Evolutionary conservation across 2,113 vertebrate species (phyloP).

Genomic region (Haplochromis vanheusdeni): DNA sequence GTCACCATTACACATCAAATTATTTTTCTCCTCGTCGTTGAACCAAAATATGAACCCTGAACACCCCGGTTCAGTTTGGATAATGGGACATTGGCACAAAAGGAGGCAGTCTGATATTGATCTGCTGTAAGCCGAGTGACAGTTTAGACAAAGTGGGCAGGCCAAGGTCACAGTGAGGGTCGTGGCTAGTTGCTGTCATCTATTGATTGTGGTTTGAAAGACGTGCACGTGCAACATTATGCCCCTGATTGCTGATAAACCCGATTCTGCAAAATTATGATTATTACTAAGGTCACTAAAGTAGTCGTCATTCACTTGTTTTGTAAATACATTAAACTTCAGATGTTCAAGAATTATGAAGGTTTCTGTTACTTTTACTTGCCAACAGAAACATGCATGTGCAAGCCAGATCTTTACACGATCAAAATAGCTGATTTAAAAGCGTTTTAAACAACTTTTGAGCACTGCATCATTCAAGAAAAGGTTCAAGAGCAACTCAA

Average conservation of each 20-base stretch:
- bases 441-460: background rate
- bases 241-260: background rate
- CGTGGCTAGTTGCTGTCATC: background rate
- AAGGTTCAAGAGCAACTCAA: background rate
- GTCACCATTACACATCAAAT: background rate
- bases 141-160: background rate
- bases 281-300: background rate
- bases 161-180: conserved; percentile 38
- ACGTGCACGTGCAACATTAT: conserved; percentile 8
- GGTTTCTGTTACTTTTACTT: background rate
- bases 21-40: background rate
- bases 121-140: conserved; percentile 9
- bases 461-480: background rate
- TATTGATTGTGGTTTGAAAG: conserved; percentile 45
- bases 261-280: background rate
- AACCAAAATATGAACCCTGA: background rate
- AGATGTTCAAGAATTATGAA: background rate
- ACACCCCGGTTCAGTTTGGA: background rate
- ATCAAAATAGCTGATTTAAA: background rate
- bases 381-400: background rate
- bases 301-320: background rate
- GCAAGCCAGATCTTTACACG: background rate
- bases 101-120: conserved; percentile 15
- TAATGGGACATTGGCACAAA: background rate
- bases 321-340: background rate